phyloP scores from a whole-genome alignment of 2,888 invertebrate genomes.

The Tupiocoris notatus region DNA sequence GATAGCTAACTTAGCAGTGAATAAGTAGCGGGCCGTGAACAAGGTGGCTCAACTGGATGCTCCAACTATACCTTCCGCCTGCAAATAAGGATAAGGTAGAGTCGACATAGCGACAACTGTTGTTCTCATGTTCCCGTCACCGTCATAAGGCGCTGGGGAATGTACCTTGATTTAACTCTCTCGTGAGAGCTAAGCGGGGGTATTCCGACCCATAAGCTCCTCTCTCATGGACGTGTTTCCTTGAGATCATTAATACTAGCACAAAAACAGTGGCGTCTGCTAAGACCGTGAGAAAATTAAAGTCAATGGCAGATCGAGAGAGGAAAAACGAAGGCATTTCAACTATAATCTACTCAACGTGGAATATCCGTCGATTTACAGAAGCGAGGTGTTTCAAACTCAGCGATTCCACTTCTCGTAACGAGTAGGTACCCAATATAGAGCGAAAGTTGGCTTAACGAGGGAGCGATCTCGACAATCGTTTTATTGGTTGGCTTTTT shows the following conservation, averaged over 20 bases:
- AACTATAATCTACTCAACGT: neutral
- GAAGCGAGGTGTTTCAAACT: no score
- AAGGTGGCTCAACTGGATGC: neutral
- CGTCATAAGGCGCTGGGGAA: slow-evolving; percentile 15
- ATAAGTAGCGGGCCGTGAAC: neutral
- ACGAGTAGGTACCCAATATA: no score
- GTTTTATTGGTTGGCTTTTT: no score
- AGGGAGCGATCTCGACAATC: no score
- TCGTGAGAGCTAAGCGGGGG: neutral
- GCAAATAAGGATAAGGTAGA: neutral
- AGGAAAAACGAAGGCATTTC: neutral
- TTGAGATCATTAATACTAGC: neutral
- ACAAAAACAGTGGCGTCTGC: neutral
- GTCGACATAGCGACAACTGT: neutral
- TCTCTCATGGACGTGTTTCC: neutral
- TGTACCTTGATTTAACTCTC: slow-evolving; percentile 27
- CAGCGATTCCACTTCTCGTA: no score
- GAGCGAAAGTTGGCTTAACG: no score
- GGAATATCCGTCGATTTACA: no score
- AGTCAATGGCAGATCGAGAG: neutral
- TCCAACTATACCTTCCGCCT: neutral
- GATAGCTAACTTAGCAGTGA: no score
- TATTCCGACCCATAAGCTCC: neutral
- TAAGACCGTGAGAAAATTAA: neutral
- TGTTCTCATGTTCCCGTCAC: slow-evolving; percentile 36